Conservation (phyloP, 2,888 invertebrate genomes). For the Chalcosyrphus nemorum region DNA sequence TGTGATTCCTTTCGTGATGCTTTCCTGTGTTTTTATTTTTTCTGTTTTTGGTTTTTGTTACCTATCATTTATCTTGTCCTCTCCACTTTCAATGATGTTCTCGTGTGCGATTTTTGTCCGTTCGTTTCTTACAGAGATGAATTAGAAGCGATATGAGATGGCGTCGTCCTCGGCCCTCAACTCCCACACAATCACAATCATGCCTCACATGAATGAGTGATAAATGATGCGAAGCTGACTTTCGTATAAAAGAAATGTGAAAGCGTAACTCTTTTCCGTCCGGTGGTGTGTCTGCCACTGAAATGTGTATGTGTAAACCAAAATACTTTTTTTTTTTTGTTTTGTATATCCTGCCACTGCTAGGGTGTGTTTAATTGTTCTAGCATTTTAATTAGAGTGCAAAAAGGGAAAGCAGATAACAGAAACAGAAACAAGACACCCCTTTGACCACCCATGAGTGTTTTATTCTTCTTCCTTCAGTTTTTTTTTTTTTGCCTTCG, state of each 20-base stretch:
- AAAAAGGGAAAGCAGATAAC: slow-evolving; percentile 14
- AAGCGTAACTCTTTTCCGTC: slow-evolving; percentile 53
- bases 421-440: slow-evolving; percentile 11
- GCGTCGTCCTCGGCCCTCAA: slow-evolving; percentile 42
- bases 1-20: slow-evolving; percentile 67
- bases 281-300: slow-evolving; percentile 2
- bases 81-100: slow-evolving; percentile 70
- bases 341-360: not conserved
- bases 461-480: too few relatives aligned
- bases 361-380: slow-evolving; percentile 53
- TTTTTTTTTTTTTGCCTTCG: not conserved
- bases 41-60: too few relatives aligned
- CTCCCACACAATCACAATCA: slow-evolving; percentile 69
- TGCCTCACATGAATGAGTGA: slow-evolving; percentile 69
- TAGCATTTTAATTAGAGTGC: slow-evolving; percentile 54
- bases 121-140: slow-evolving; percentile 31
- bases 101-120: slow-evolving; percentile 53
- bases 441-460: too few relatives aligned
- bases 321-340: not conserved
- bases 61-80: slow-evolving; percentile 70
- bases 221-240: slow-evolving; percentile 69
- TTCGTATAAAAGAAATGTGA: slow-evolving; percentile 62
- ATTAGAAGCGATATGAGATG: slow-evolving; percentile 54
- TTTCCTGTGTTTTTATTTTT: too few relatives aligned
- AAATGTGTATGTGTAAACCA: slow-evolving; percentile 3